Evolutionary conservation across 2,888 invertebrate species (phyloP).

Genomic region (Lymantria monacha): DNA sequence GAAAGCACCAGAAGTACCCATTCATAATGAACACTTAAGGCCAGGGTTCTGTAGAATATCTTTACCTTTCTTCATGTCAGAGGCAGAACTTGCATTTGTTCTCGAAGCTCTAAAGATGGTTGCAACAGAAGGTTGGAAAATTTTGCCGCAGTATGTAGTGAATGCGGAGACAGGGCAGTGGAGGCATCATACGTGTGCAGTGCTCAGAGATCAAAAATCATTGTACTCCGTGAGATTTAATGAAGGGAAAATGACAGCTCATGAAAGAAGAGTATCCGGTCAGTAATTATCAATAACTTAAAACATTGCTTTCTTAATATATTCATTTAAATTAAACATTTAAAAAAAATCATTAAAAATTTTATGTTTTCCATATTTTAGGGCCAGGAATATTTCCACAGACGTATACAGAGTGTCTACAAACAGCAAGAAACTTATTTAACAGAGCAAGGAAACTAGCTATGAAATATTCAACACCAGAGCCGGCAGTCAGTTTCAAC

Average conservation of each 20-base stretch:
- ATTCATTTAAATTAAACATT: background rate
- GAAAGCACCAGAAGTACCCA: conserved; percentile 68
- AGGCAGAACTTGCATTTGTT: conserved; percentile 90
- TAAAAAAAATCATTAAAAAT: too few relatives aligned
- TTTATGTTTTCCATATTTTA: conserved; percentile 32
- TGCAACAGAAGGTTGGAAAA: conserved; percentile 93
- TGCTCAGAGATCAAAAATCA: conserved; percentile 92
- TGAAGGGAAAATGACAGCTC: conserved; percentile 88
- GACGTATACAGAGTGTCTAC: conserved; percentile 88
- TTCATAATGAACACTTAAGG: conserved; percentile 86
- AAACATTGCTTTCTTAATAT: background rate
- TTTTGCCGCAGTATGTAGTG: conserved; percentile 93
- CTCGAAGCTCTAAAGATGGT: conserved; percentile 93
- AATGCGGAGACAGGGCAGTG: conserved; percentile 95
- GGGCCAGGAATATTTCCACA: conserved; percentile 88
- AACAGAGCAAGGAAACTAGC: conserved; percentile 89
- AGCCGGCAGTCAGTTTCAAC: conserved; percentile 88
- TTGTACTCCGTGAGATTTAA: conserved; percentile 88
- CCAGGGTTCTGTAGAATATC: conserved; percentile 94
- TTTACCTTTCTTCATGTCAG: conserved; percentile 92
- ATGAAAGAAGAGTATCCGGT: conserved; percentile 86
- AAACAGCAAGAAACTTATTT: conserved; percentile 90
- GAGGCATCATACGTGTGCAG: conserved; percentile 91
- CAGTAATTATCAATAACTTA: conserved; percentile 20
- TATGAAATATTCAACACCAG: conserved; percentile 87